These are phyloP conservation scores for Motacilla tschutschensis DNA, from an alignment of 2,113 vertebrate genomes.

Conservation along the genomic window DNA sequence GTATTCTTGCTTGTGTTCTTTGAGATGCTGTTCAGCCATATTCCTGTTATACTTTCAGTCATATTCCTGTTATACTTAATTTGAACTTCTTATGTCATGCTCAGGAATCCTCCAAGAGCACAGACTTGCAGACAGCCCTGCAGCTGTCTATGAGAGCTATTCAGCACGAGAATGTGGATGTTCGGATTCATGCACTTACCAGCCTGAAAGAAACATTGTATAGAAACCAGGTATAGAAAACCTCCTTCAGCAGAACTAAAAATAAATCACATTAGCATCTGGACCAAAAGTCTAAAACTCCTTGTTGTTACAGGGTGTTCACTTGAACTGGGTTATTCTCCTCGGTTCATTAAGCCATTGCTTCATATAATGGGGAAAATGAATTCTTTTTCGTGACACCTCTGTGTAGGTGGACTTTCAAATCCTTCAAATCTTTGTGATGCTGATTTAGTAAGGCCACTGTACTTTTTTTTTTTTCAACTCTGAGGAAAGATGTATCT, in stretches of 20 bases:
- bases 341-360: neutral
- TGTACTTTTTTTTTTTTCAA: neutral
- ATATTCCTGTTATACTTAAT: neutral
- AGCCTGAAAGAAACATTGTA: constrained; percentile 92
- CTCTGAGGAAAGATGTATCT: neutral
- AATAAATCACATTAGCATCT: neutral
- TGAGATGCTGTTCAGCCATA: neutral
- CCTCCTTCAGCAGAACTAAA: neutral
- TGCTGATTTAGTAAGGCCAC: neutral
- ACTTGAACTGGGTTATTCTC: neutral
- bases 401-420: neutral
- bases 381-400: neutral
- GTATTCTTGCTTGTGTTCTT: neutral
- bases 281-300: neutral
- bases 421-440: neutral
- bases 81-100: neutral
- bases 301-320: neutral
- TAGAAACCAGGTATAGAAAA: constrained; percentile 87
- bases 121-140: constrained; percentile 84
- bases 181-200: constrained; percentile 92
- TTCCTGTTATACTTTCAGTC: neutral
- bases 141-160: constrained; percentile 94
- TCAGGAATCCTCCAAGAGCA: constrained; percentile 90
- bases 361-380: neutral
- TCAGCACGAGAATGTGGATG: constrained; percentile 95